These are phyloP conservation scores for Montifringilla adamsi DNA, from an alignment of 2,113 vertebrate genomes.

Conservation along the genomic window DNA sequence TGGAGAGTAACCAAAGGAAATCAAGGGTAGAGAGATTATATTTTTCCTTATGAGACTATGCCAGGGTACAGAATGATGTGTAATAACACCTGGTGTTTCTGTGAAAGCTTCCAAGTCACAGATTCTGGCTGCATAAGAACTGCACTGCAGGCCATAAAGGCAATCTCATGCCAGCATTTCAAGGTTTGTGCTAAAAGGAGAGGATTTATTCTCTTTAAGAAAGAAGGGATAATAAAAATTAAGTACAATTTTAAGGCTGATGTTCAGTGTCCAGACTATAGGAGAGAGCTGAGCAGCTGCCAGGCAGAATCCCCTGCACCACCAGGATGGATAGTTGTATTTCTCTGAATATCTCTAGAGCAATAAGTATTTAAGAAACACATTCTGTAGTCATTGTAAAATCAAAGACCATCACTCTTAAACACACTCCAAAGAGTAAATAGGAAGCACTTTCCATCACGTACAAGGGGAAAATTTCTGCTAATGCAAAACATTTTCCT, in stretches of 20 bases:
- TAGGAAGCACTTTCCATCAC: neutral
- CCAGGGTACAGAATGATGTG: neutral
- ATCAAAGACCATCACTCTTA: neutral
- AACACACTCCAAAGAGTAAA: neutral
- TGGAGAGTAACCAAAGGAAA: neutral
- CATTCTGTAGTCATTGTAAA: neutral
- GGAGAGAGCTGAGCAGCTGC: neutral
- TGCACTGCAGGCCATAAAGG: neutral
- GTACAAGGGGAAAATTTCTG: neutral
- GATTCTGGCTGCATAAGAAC: neutral
- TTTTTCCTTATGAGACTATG: neutral
- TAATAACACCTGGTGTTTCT: neutral
- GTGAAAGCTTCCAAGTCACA: neutral
- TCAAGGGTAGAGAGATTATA: neutral
- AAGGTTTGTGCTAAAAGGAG: neutral
- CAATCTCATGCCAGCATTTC: neutral
- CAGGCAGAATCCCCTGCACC: neutral
- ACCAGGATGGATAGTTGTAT: neutral
- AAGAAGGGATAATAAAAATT: neutral
- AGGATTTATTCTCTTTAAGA: neutral
- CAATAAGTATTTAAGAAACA: neutral
- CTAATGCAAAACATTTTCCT: slow-evolving; percentile 20
- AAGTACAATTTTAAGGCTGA: neutral
- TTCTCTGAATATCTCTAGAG: neutral
- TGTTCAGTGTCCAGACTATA: neutral